These are phyloP conservation scores for Alloplasta piceator DNA, from an alignment of 2,888 invertebrate genomes.

Conservation along the genomic window DNA sequence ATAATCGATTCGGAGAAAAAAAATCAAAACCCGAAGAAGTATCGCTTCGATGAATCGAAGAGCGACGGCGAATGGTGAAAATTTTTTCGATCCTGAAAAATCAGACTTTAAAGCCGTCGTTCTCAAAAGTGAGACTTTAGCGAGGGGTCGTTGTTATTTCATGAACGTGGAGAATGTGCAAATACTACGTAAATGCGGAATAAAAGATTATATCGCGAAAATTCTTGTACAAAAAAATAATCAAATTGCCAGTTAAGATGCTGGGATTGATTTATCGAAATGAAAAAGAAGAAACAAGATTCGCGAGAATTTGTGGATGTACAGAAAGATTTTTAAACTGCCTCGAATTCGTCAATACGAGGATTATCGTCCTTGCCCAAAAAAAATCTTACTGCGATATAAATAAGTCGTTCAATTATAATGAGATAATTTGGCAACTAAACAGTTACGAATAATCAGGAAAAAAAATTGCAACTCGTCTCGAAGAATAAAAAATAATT, in stretches of 20 bases:
- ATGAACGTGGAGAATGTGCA: not conserved
- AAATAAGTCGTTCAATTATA: not conserved
- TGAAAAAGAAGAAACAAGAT: not conserved
- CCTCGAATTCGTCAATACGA: slow-evolving; percentile 11
- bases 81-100: too few species aligned
- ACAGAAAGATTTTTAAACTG: slow-evolving; percentile 7
- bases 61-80: not conserved
- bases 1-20: too few species aligned
- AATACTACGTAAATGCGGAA: not conserved
- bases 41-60: not conserved
- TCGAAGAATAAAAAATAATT: too few species aligned
- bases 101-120: too few species aligned
- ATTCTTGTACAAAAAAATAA: not conserved
- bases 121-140: slow-evolving; percentile 2
- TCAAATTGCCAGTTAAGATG: not conserved
- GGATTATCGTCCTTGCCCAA: not conserved
- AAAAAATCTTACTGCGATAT: not conserved
- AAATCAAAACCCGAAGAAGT: too few species aligned
- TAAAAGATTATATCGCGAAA: not conserved
- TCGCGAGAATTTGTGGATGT: not conserved
- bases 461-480: not conserved
- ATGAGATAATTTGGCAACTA: not conserved
- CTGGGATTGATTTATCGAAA: slow-evolving; percentile 19
- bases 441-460: not conserved
- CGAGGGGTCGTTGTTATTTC: too few species aligned